Evolutionary conservation across 1,140 invertebrate genomes (phyloP).

Genomic region (Parasteatoda tepidariorum): DNA sequence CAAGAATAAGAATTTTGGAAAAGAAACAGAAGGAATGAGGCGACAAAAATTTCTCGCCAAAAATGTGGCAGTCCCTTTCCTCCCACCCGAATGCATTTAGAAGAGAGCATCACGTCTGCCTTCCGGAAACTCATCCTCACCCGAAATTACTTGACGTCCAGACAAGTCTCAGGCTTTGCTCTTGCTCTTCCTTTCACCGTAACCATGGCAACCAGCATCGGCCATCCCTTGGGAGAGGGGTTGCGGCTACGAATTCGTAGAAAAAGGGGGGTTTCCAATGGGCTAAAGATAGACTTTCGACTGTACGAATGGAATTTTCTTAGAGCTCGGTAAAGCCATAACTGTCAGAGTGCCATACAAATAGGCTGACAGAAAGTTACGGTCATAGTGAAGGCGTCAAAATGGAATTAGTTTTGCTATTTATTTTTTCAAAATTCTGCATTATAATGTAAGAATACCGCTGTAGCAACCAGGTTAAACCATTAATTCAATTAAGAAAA

Average conservation of each 20-base stretch:
- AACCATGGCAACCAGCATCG: constrained; percentile 3
- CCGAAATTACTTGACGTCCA: constrained; percentile 26
- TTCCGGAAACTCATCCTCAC: constrained; percentile 8
- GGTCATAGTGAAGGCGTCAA: too few relatives aligned
- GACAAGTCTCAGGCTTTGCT: constrained; percentile 17
- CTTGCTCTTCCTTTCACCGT: neutral
- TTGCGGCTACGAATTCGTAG: neutral
- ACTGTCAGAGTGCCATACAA: too few relatives aligned
- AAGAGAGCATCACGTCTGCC: constrained; percentile 1
- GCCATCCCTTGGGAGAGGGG: constrained; percentile 1
- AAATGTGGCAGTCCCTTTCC: neutral
- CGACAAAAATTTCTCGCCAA: neutral
- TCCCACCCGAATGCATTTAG: constrained; percentile 18
- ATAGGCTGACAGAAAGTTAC: too few relatives aligned
- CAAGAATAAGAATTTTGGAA: too few relatives aligned
- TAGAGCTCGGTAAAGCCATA: neutral
- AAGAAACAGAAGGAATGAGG: too few relatives aligned
- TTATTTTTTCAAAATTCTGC: too few relatives aligned
- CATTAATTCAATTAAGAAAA: too few relatives aligned
- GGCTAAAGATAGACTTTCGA: constrained; percentile 8
- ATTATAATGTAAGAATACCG: too few relatives aligned
- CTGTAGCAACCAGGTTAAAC: too few relatives aligned
- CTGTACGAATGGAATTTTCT: neutral
- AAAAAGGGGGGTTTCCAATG: neutral
- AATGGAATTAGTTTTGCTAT: neutral